Evolutionary conservation across 2,888 invertebrate genomes (phyloP).

Genomic region (Xiphydria camelus): DNA sequence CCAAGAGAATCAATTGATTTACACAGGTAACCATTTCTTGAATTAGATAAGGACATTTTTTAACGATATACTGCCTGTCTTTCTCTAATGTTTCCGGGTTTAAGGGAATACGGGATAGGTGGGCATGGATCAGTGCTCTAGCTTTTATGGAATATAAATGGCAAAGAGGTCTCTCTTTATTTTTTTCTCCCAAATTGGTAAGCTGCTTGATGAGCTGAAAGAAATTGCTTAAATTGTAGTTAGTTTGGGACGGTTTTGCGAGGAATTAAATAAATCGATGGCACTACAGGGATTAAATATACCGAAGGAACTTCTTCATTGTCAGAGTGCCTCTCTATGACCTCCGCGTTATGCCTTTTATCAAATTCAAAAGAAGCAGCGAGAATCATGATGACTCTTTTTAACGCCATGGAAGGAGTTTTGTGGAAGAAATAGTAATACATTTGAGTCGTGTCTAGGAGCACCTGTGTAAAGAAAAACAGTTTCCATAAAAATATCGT

Average conservation of each 20-base stretch:
- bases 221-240: too few relatives aligned
- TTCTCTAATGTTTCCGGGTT: conserved; percentile 79
- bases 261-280: background rate
- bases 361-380: conserved; percentile 97
- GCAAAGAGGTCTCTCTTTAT: conserved; percentile 92
- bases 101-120: conserved; percentile 81
- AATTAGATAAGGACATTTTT: conserved; percentile 91
- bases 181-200: conserved; percentile 92
- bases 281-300: too few relatives aligned
- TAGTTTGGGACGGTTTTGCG: background rate
- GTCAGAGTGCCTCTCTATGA: conserved; percentile 89
- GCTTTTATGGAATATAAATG: conserved; percentile 91
- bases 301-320: conserved; percentile 92
- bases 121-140: conserved; percentile 92
- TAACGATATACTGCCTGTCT: conserved; percentile 82
- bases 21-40: conserved; percentile 98
- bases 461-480: conserved; percentile 62
- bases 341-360: conserved; percentile 90
- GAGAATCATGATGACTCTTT: conserved; percentile 94
- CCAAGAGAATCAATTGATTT: conserved; percentile 88
- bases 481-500: background rate
- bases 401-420: conserved; percentile 93
- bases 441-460: conserved; percentile 95
- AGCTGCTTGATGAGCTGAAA: conserved; percentile 85
- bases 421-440: conserved; percentile 96